Base-by-base conservation (phyloP, 2,797 vertebrate species). In the Myotis vivesi region DNA sequence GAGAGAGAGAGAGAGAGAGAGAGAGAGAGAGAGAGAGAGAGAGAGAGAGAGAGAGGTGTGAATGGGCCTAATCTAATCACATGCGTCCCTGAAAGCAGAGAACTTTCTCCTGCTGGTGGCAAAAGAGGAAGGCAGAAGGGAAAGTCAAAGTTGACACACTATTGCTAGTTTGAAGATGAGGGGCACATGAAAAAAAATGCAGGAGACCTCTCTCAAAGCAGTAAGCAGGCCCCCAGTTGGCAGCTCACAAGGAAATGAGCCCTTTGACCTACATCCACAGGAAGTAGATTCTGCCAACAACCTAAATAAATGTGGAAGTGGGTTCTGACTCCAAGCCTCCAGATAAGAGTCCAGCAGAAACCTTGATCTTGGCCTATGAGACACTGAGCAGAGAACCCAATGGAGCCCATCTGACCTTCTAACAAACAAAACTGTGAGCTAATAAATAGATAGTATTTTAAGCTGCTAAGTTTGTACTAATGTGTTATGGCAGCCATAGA, bases 81-180 rank as follows among this genome's bases (percentile, higher is more conserved):
- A 44, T 30, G 17, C 84, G 4, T 8, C 10, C 30, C 83, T 87
- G 89, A 95, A 96, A 87, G 33, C 49, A 69, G 80, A 69, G 46
- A 93, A 87, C 8, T 92, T 93, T 89, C 51, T 83, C 73, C 46
- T 96, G 79, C 62, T 91, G 68, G 64, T 94, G 69, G 68, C 53
- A 59, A 20, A 77, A 93, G 41, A 90, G 46, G 51, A 91, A 84
- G 55, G 51, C 57, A 86, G 64, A 95, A 79, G 10, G 59, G 33
- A 84, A 95, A 62, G 46, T 75, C 75, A 89, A 69, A 83, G 20
- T 30, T 46, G 69, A 83, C 38, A 59, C 44, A 25, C 30, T 76
- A 17, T 46, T 66, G 55, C 55, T 55, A 62, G 36, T 66, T 88
- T 86, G 68, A 90, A 90, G 85, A 49, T 20, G 20, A 13, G 38